These are phyloP conservation scores for Aspidiotus destructor DNA, from an alignment of 2,888 invertebrate species.

Conservation along the genomic window DNA sequence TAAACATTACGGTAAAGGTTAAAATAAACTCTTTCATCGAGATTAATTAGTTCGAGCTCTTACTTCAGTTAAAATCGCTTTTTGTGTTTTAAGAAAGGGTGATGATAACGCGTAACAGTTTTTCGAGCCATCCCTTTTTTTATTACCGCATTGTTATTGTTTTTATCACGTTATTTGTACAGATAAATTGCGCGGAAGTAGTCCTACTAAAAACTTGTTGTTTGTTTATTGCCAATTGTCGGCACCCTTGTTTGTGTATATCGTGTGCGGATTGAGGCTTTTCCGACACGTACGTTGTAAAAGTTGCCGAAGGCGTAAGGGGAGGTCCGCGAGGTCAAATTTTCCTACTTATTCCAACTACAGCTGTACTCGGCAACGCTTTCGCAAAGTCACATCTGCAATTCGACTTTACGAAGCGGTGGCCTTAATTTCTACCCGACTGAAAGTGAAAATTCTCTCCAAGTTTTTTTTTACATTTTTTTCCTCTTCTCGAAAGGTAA, in stretches of 20 bases:
- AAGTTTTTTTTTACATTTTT: no score
- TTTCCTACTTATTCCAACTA: no score
- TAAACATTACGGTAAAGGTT: neutral
- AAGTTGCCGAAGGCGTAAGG: neutral
- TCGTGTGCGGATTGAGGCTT: neutral
- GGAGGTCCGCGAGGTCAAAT: no score
- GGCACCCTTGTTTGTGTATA: neutral
- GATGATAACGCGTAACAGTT: neutral
- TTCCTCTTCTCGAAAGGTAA: no score
- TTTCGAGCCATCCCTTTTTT: neutral
- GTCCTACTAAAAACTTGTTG: neutral
- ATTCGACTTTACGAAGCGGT: no score
- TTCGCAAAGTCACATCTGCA: no score
- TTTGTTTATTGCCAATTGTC: slow-evolving; percentile 4
- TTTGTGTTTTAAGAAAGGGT: neutral
- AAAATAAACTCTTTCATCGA: no score
- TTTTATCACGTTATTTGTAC: slow-evolving; percentile 2
- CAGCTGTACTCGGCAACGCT: no score
- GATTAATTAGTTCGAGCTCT: no score
- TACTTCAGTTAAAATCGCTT: neutral
- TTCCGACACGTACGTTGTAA: neutral
- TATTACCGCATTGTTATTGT: neutral
- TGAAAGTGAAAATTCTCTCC: no score
- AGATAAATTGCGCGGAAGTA: slow-evolving; percentile 2
- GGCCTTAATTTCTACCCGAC: no score